Conservation (phyloP, 2,888 invertebrate genomes). For the Spilosoma lubricipeda region DNA sequence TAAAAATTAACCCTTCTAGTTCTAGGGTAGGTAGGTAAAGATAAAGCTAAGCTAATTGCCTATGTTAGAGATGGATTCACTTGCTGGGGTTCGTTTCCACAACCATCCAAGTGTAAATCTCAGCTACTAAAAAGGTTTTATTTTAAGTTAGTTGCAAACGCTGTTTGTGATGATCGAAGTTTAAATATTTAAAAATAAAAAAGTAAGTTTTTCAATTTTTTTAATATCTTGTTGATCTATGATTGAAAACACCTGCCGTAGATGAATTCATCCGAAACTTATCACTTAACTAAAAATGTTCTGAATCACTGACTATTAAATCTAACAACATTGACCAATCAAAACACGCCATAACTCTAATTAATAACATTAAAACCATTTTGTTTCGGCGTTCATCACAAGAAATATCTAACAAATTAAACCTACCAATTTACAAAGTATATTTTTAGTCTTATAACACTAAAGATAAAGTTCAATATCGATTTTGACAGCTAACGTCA, state of each 20-base stretch:
- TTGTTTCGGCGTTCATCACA: constrained; percentile 54
- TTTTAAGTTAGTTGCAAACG: no score
- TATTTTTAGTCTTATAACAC: constrained; percentile 41
- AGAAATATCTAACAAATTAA: constrained; percentile 26
- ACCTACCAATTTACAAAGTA: constrained; percentile 13
- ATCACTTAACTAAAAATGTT: constrained; percentile 2
- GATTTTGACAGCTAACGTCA: constrained; percentile 40
- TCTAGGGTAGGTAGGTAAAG: no score
- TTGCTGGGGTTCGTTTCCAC: neutral
- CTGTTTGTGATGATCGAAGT: neutral
- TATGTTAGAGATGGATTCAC: no score
- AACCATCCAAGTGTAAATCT: neutral
- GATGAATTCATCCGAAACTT: neutral
- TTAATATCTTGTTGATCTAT: neutral
- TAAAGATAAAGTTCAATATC: constrained; percentile 41
- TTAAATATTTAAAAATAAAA: no score
- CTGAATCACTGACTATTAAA: constrained; percentile 32
- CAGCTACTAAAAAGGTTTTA: no score
- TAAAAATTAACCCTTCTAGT: no score
- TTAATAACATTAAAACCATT: constrained; percentile 55
- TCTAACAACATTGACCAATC: constrained; percentile 45
- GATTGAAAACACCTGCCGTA: constrained; percentile 5
- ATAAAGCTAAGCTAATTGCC: no score
- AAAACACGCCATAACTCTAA: constrained; percentile 55
- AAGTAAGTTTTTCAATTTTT: no score